Conservation (phyloP, 2,888 invertebrate species). For the Rhodophaea formosa region DNA sequence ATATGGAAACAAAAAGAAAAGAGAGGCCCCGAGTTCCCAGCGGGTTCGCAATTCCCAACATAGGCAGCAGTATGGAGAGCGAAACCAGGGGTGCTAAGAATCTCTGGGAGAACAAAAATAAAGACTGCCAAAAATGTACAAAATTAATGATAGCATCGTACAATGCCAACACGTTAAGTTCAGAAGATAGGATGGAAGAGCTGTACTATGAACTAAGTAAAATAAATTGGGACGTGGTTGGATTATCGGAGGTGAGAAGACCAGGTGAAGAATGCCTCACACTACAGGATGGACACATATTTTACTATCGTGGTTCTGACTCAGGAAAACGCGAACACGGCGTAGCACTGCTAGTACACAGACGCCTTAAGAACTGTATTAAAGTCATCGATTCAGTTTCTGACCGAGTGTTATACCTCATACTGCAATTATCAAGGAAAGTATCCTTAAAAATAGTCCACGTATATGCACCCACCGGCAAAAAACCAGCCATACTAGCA, state of each 20-base stretch:
- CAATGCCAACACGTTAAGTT: neutral
- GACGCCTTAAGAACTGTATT: neutral
- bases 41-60: constrained; percentile 12
- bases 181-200: neutral
- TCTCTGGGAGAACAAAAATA: constrained; percentile 3
- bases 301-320: neutral
- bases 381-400: neutral
- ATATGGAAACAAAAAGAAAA: constrained; percentile 1
- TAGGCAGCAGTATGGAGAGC: constrained; percentile 14
- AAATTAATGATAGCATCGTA: neutral
- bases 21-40: constrained; percentile 18
- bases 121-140: neutral
- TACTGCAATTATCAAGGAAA: no score
- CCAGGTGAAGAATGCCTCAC: neutral
- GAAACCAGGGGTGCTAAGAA: constrained; percentile 13
- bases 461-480: no score
- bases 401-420: neutral
- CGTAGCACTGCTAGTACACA: neutral
- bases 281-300: neutral
- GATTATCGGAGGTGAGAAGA: constrained; percentile 4
- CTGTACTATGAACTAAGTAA: neutral
- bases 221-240: constrained; percentile 2
- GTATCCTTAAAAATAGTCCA: no score
- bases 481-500: no score
- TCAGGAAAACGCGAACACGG: neutral